These are phyloP conservation scores for Neoarius graeffei DNA, from an alignment of 2,113 vertebrate species.

Conservation along the genomic window DNA sequence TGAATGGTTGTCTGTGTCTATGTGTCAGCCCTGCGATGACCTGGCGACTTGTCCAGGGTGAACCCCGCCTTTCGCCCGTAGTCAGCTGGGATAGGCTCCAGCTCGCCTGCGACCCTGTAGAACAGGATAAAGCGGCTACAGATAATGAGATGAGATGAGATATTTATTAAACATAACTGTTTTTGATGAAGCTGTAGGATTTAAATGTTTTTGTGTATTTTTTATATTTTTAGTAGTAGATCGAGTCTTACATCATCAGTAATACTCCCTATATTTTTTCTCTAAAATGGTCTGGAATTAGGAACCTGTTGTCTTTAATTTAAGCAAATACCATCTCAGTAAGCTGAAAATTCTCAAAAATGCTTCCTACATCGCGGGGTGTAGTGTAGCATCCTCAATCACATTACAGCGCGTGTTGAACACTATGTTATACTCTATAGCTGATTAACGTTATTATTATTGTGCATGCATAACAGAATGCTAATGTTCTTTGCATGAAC, in stretches of 20 bases:
- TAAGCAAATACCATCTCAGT: not conserved
- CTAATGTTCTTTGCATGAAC: conserved; percentile 3
- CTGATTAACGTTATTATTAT: not conserved
- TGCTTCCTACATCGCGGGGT: not conserved
- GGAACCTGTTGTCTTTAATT: not conserved
- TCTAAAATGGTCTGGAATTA: not conserved
- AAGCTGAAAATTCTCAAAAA: not conserved
- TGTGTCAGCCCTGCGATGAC: no score
- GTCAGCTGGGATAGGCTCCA: no score
- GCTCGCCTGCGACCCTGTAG: no score
- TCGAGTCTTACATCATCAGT: not conserved
- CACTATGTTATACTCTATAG: not conserved
- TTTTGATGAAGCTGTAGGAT: not conserved
- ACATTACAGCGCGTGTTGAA: not conserved
- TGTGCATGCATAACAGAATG: not conserved
- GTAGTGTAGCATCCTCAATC: not conserved
- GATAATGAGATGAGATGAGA: no score
- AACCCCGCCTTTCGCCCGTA: no score
- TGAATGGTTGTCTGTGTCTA: no score
- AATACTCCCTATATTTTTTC: not conserved
- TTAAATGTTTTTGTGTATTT: not conserved
- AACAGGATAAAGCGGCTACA: no score
- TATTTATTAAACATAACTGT: not conserved
- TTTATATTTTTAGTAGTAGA: not conserved
- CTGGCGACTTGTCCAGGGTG: no score